Evolutionary conservation across 2,888 invertebrate genomes (phyloP).

Genomic region (Listrodromus nycthemerus): DNA sequence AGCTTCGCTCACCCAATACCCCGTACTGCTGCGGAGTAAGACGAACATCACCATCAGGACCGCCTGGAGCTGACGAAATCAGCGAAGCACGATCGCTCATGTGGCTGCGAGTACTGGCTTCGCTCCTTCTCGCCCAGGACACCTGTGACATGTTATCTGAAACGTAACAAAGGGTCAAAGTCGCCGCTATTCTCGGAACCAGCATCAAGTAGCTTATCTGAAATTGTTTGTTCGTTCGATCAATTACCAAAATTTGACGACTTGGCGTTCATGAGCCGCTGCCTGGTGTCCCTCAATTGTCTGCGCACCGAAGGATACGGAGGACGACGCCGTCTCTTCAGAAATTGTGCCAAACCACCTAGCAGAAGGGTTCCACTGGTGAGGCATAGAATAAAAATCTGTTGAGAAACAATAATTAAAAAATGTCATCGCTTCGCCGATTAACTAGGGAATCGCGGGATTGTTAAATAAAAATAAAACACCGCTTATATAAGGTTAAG

Average conservation of each 20-base stretch:
- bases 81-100: constrained; percentile 82
- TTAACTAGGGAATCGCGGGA: background rate
- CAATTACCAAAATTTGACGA: constrained; percentile 81
- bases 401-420: constrained; percentile 63
- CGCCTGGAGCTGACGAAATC: constrained; percentile 82
- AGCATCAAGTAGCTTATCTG: background rate
- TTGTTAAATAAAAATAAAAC: constrained; percentile 1
- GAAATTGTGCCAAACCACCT: constrained; percentile 92
- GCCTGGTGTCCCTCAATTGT: constrained; percentile 78
- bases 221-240: background rate
- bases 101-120: constrained; percentile 82
- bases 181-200: background rate
- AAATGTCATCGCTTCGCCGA: background rate
- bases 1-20: constrained; percentile 91
- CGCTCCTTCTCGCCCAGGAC: constrained; percentile 82
- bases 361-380: constrained; percentile 93
- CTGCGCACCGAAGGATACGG: constrained; percentile 79
- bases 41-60: constrained; percentile 87
- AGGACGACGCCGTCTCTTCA: constrained; percentile 87
- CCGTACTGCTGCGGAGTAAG: constrained; percentile 95
- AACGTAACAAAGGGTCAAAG: constrained; percentile 26
- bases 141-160: constrained; percentile 81
- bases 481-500: constrained; percentile 49
- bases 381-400: constrained; percentile 91
- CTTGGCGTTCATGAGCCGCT: constrained; percentile 79